These are phyloP conservation scores for Ypsolopha scabrella DNA, from an alignment of 2,888 invertebrate genomes.

Conservation along the genomic window DNA sequence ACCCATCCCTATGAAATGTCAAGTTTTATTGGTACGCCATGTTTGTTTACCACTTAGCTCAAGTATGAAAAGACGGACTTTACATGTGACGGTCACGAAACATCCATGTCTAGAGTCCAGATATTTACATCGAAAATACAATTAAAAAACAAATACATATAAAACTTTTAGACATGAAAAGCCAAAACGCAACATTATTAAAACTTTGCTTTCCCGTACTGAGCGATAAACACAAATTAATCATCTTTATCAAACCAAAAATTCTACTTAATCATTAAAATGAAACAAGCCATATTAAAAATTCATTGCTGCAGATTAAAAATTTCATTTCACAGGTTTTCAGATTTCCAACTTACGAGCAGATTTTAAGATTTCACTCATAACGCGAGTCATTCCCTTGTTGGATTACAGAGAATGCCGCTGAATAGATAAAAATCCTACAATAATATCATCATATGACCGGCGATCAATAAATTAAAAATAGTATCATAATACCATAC, in stretches of 20 bases:
- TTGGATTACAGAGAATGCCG: not conserved
- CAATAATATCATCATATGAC: slow-evolving; percentile 7
- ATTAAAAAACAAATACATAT: too few relatives aligned
- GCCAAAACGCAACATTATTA: too few relatives aligned
- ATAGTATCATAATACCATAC: slow-evolving; percentile 8
- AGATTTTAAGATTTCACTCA: slow-evolving; percentile 3
- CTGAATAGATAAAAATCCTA: not conserved
- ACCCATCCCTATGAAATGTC: too few relatives aligned
- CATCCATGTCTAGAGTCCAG: too few relatives aligned
- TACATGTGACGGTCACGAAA: too few relatives aligned
- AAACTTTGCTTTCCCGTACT: not conserved
- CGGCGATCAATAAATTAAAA: slow-evolving; percentile 7
- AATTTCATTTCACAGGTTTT: slow-evolving; percentile 26
- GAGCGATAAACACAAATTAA: slow-evolving; percentile 22
- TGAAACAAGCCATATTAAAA: slow-evolving; percentile 31
- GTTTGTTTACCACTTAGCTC: too few relatives aligned
- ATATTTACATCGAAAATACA: too few relatives aligned
- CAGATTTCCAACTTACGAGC: slow-evolving; percentile 13
- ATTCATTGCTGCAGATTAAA: slow-evolving; percentile 34
- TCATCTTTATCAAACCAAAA: slow-evolving; percentile 33
- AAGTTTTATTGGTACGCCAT: too few relatives aligned
- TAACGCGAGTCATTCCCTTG: not conserved
- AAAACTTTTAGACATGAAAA: too few relatives aligned
- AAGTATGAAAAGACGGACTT: too few relatives aligned
- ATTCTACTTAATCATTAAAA: slow-evolving; percentile 37